These are phyloP conservation scores for Pristionchus arcanus DNA, from an alignment of 2,888 invertebrate species.

Conservation along the genomic window DNA sequence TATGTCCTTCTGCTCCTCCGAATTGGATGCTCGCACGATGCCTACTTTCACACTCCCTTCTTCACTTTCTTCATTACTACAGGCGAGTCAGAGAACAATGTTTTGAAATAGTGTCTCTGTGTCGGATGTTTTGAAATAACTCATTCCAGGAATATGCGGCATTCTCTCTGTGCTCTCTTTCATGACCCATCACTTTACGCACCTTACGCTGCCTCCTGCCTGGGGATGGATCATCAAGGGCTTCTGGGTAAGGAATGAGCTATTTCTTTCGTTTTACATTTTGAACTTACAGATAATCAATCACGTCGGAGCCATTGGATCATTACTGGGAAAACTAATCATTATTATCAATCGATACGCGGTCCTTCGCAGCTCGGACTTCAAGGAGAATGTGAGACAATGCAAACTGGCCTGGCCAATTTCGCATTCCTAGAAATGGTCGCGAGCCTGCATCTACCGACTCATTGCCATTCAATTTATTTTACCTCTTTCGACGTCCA, in stretches of 20 bases:
- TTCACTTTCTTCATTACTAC: neutral
- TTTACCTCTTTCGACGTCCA: neutral
- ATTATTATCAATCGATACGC: neutral
- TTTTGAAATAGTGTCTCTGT: too few species aligned
- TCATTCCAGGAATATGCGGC: neutral
- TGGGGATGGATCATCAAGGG: neutral
- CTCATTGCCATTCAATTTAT: neutral
- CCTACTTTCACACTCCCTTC: neutral
- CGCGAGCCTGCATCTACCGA: neutral
- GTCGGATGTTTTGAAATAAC: too few species aligned
- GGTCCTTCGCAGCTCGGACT: neutral
- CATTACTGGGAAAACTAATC: neutral
- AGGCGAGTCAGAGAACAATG: neutral
- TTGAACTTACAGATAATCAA: neutral
- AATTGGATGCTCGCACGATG: neutral
- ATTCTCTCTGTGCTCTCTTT: neutral
- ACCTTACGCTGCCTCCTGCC: neutral
- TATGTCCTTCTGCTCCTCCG: neutral
- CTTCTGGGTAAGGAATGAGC: neutral
- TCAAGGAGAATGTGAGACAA: neutral
- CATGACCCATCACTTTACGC: neutral
- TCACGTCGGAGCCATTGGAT: neutral
- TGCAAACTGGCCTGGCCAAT: too few species aligned
- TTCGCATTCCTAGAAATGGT: neutral
- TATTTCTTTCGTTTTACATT: neutral